Percentiles rank a stretch among this genome's conserved stretches.
Conservation (phyloP, 2,113 vertebrate genomes). For the Corvus moneduloides region DNA sequence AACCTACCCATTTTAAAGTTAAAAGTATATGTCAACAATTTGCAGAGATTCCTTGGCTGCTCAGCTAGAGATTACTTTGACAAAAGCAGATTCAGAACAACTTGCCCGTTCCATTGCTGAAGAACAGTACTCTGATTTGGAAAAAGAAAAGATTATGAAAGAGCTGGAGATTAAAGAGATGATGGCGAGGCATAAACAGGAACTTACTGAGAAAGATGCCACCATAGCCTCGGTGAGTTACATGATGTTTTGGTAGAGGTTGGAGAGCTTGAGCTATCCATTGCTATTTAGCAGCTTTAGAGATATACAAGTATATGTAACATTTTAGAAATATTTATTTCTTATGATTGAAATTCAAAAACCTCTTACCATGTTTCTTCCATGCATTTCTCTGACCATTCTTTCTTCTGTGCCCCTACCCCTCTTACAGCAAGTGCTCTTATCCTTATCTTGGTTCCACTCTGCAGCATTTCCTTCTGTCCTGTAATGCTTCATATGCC, state of each 20-base stretch:
- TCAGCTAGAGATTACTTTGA: slow-evolving; percentile 96
- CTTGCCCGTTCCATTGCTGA: slow-evolving; percentile 97
- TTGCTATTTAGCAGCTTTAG: background rate
- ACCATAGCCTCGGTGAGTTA: slow-evolving; percentile 89
- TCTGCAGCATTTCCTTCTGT: background rate
- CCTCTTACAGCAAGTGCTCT: background rate
- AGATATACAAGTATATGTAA: background rate
- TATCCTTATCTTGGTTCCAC: background rate
- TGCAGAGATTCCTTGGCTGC: slow-evolving; percentile 94
- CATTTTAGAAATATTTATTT: background rate
- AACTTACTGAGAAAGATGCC: slow-evolving; percentile 92
- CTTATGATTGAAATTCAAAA: background rate
- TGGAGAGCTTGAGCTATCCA: background rate
- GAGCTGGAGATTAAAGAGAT: slow-evolving; percentile 98
- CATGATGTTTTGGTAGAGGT: background rate
- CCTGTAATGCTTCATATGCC: background rate
- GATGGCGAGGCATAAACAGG: slow-evolving; percentile 97
- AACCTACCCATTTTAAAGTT: background rate
- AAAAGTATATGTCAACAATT: background rate
- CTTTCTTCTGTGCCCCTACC: background rate
- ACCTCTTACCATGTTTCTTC: background rate
- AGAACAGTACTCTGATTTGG: slow-evolving; percentile 96
- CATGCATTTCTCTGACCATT: background rate
- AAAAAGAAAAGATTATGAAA: slow-evolving; percentile 99
- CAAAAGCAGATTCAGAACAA: slow-evolving; percentile 96